A percentile compares a stretch with the other conserved stretches of the same genome.
Conservation (phyloP, 2,888 invertebrate species). For the Formica aserva region DNA sequence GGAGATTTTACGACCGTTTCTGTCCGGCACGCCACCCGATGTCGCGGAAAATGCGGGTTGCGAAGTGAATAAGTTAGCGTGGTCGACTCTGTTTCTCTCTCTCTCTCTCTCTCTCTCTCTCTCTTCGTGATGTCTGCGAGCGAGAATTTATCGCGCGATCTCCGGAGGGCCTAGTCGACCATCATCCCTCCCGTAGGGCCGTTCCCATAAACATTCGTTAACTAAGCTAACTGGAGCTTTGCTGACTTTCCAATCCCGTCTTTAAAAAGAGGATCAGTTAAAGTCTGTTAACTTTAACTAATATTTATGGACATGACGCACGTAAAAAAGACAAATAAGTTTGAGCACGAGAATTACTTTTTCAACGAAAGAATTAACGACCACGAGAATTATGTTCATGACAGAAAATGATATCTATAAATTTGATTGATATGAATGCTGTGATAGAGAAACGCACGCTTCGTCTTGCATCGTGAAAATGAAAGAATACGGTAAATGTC, state of each 20-base stretch:
- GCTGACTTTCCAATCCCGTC: constrained; percentile 13
- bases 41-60: constrained; percentile 48
- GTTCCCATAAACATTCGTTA: constrained; percentile 43
- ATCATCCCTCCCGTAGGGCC: constrained; percentile 43
- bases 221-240: constrained; percentile 25
- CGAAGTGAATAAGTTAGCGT: constrained; percentile 45
- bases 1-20: constrained; percentile 58
- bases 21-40: constrained; percentile 45
- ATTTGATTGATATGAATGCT: constrained; percentile 5
- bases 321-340: not conserved
- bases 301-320: constrained; percentile 17
- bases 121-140: not conserved
- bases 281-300: constrained; percentile 16
- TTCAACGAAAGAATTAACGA: not conserved
- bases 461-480: constrained; percentile 7
- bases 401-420: not conserved
- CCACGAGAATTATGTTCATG: not conserved
- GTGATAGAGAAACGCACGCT: constrained; percentile 5
- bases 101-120: not conserved
- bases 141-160: constrained; percentile 37
- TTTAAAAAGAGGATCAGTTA: not conserved
- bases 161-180: constrained; percentile 21
- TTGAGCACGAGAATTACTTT: not conserved
- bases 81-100: not conserved
- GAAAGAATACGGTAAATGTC: not conserved